Conservation (phyloP, 53 echinoderm and acorn worm genomes). For the Patiria pectinifera region DNA sequence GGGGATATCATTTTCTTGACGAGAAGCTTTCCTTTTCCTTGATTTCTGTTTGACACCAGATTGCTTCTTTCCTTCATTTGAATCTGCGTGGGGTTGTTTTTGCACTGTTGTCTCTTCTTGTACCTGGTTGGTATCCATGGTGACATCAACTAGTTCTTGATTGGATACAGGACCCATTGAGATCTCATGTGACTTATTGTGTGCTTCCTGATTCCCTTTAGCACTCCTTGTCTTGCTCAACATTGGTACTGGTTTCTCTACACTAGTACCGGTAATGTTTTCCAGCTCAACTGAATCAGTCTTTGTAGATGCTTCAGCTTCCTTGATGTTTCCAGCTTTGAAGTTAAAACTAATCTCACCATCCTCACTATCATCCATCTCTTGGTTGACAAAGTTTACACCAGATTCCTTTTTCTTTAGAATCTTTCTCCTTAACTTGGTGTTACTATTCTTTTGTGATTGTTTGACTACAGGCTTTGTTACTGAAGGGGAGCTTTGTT, state of each 20-base stretch:
- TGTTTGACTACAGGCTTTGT: background rate
- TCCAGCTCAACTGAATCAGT: background rate
- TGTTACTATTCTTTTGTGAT: background rate
- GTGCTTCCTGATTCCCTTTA: background rate
- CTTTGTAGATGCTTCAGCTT: background rate
- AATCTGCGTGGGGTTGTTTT: background rate
- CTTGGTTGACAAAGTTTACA: background rate
- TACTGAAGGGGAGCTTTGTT: background rate
- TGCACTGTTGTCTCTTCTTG: background rate
- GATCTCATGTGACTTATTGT: background rate
- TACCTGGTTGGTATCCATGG: background rate
- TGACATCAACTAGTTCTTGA: background rate
- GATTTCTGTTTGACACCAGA: background rate
- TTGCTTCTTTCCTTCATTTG: background rate
- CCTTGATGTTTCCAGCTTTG: background rate
- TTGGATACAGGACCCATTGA: background rate
- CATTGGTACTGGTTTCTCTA: background rate
- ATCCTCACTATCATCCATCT: background rate
- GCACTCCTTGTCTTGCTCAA: background rate
- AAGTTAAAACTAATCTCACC: constrained; percentile 7
- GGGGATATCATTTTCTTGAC: background rate
- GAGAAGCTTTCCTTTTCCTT: background rate
- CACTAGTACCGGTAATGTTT: background rate
- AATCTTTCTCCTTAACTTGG: background rate
- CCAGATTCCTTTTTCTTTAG: background rate